phyloP scores from a whole-genome alignment of 2,113 vertebrate genomes.

The Syrrhaptes paradoxus region DNA sequence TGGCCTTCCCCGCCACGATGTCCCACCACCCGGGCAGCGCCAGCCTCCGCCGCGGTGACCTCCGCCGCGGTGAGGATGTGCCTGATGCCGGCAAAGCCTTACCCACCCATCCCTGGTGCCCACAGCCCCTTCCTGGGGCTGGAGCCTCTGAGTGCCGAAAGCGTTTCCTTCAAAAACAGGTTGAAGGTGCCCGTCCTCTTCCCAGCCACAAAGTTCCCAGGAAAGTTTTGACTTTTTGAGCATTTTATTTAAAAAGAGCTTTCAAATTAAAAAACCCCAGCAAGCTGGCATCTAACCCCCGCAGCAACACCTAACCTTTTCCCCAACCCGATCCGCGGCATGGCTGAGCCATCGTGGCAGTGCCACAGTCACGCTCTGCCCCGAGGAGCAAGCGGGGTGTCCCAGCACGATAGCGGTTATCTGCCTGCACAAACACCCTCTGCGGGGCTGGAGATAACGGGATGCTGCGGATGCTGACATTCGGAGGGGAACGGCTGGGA shows the following conservation, averaged over 20 bases:
- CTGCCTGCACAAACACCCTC: neutral
- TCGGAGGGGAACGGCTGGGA: neutral
- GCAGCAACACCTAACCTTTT: accelerated
- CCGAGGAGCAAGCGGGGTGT: neutral
- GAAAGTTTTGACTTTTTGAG: neutral
- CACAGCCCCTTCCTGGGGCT: accelerated
- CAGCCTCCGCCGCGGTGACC: neutral
- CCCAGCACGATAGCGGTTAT: neutral
- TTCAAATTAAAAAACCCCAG: neutral
- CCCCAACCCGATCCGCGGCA: accelerated
- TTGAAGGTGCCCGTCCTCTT: neutral
- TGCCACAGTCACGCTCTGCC: accelerated
- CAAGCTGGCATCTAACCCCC: accelerated
- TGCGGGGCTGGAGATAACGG: accelerated
- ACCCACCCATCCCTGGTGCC: accelerated
- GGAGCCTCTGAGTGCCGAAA: neutral
- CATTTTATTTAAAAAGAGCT: neutral
- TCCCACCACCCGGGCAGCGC: accelerated
- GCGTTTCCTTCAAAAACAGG: accelerated
- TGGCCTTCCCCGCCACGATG: accelerated
- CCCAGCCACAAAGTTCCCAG: neutral
- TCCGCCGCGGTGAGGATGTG: neutral
- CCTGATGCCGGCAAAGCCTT: neutral
- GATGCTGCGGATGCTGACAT: accelerated
- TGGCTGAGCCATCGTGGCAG: accelerated